phyloP scores from a whole-genome alignment of 2,797 vertebrate species.

The Schizopygopsis malacanthus region DNA sequence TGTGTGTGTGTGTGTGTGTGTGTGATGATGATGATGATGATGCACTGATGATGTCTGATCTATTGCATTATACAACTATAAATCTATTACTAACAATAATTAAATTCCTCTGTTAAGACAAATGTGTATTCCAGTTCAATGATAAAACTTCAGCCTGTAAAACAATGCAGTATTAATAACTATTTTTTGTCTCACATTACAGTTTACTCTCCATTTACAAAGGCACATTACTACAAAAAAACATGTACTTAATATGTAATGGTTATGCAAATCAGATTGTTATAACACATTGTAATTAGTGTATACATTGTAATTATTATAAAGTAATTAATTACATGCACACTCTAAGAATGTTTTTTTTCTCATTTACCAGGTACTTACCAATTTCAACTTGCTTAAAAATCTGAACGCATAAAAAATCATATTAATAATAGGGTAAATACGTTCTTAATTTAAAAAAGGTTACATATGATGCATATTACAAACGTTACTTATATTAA shows the following conservation, averaged over 20 bases:
- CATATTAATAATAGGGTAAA: background rate
- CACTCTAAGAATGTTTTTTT: background rate
- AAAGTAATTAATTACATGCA: background rate
- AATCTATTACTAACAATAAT: slow-evolving; percentile 62
- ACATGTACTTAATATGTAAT: background rate
- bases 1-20: slow-evolving; percentile 31
- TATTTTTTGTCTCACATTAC: background rate
- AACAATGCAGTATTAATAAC: slow-evolving; percentile 8
- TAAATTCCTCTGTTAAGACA: slow-evolving; percentile 52
- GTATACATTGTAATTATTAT: background rate
- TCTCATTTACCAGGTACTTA: background rate
- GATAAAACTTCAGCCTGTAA: slow-evolving; percentile 49
- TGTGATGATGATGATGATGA: slow-evolving; percentile 24
- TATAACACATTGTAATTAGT: slow-evolving; percentile 3
- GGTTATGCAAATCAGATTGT: background rate
- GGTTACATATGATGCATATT: background rate
- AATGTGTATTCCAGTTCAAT: slow-evolving; percentile 55
- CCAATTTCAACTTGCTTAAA: background rate
- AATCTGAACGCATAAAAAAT: background rate
- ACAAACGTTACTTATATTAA: background rate
- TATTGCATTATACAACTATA: slow-evolving; percentile 53
- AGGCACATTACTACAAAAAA: background rate
- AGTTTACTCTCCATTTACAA: background rate
- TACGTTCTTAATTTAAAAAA: background rate
- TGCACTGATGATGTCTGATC: slow-evolving; percentile 48